Base-by-base conservation (phyloP, 1,140 invertebrate species). In the Oryzaephilus surinamensis region DNA sequence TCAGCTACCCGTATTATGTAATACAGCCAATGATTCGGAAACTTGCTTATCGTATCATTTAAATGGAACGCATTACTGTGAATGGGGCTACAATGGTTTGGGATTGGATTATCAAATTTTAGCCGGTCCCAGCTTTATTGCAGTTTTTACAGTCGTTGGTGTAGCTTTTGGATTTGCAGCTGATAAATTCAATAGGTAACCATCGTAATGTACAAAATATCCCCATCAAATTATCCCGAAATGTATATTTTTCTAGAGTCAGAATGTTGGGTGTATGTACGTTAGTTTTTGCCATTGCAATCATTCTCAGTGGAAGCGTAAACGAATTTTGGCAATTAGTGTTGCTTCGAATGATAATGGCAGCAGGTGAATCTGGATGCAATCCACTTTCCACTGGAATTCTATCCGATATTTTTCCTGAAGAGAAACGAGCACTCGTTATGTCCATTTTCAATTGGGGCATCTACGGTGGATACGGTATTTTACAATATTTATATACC, bases 401-500 rank as follows among this genome's bases (percentile, higher is more conserved):
- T 27, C 70, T 95, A 10, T 84, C 86, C 0, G 89, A 94, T 55
- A 75, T 88, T 49, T 90, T 90, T 51, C 72, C 77, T 0, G 82
- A 86, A 60, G 71, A 82, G 35, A 79, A 86, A 45, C 73, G 89
- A 43, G 91, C 84, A 6, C 64, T 92, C 8, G 90, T 92, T 1
- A 78, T 95, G 70, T 89, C 90, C 1, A 80, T 95, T 35, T 94
- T 94, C 65, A 94, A 94, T 63, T 94, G 88, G 88, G 91, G 91
- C 19, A 94, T 96, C 45, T 96, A 96, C 55, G 84, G 89, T 13
- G 91, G 90, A 7, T 95, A 93, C 47, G 89, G 89, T 24, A n/a
- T n/a, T n/a, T n/a, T n/a, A n/a, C n/a, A n/a, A 43, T 34, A 2
- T 12, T 6, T 11, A 29, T 29, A 29, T n/a, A n/a, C n/a, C n/a